Conservation (phyloP, 2,113 vertebrate genomes). For the Paramormyrops kingsleyae region DNA sequence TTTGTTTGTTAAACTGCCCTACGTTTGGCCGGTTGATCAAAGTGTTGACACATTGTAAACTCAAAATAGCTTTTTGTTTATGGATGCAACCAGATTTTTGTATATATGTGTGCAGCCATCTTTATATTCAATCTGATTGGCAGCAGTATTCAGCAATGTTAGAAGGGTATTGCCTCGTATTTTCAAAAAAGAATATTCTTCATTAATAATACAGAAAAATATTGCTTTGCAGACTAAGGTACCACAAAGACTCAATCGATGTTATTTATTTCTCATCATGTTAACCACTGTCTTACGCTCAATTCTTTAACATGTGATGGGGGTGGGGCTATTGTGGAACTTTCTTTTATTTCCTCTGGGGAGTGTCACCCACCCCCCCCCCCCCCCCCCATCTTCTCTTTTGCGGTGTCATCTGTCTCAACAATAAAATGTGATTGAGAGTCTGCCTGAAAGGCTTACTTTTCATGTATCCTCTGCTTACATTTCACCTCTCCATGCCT, state of each 20-base stretch:
- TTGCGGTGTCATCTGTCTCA: slow-evolving; percentile 35
- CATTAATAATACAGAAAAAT: neutral
- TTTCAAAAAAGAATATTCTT: neutral
- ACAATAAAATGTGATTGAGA: slow-evolving; percentile 40
- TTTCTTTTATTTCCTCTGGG: slow-evolving; percentile 2
- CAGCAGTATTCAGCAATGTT: neutral
- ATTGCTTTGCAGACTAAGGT: neutral
- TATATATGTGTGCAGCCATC: neutral
- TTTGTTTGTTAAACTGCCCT: neutral
- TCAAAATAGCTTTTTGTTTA: neutral
- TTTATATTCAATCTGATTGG: neutral
- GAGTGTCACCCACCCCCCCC: slow-evolving; percentile 13
- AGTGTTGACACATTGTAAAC: neutral
- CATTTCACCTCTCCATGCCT: neutral
- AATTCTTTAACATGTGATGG: slow-evolving; percentile 16
- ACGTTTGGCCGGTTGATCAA: neutral
- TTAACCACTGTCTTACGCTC: slow-evolving; percentile 18
- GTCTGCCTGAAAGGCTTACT: slow-evolving; percentile 26
- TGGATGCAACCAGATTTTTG: neutral
- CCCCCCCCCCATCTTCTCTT: slow-evolving; percentile 15
- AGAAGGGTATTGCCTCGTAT: neutral
- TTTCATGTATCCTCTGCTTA: slow-evolving; percentile 21
- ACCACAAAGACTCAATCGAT: neutral
- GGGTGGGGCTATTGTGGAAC: neutral
- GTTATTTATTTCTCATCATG: neutral